Base-by-base conservation (phyloP, 2,888 invertebrate genomes). In the Malthinus seriepunctatus region DNA sequence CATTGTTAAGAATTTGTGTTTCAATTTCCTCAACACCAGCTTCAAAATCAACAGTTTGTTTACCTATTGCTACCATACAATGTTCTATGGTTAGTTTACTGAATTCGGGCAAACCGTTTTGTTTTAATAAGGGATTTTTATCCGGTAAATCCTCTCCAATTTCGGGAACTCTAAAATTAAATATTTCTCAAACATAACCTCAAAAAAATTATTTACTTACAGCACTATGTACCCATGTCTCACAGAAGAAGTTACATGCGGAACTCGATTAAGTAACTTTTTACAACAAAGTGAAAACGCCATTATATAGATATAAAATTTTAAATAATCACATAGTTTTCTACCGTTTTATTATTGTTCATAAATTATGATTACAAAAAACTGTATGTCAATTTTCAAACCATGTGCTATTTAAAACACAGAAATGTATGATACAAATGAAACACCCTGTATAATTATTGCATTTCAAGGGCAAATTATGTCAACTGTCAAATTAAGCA, bases 1-100 rank as follows among this genome's bases (percentile, higher is more conserved):
- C 73, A 11, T 69, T 74, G 67, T 67, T 75, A 70, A 77, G 71
- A 14, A 88, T 70, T 33, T 80, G 77, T 49, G 83, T 80, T 73
- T 91, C 94, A 48, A 94, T 78, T 35, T 84, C 81, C 71, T 84
- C 83, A 0, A 94, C 84, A 10, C 86, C 85, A 68, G 88, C 86
- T 78, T 96, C 95, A 71, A 91, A 91, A 56, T 91, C 89, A 32
- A 91, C 79, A 0, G 91, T 86, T 70, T 93, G 88, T 75, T 89
- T 91, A 32, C 91, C 93, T 66, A 95, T 88, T 4, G 92, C 89
- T 1, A 90, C 90, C 58, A 92, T 83, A 75, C 93, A 94, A 78
- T 90, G 90, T 76, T 94, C 91, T 45, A 93, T 88, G 1, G 89
- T 88, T 12, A 95, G 81, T 61, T 86, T 85, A 69, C 86, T 88